Conservation (phyloP, 2,888 invertebrate genomes). For the Clitarchus hookeri region DNA sequence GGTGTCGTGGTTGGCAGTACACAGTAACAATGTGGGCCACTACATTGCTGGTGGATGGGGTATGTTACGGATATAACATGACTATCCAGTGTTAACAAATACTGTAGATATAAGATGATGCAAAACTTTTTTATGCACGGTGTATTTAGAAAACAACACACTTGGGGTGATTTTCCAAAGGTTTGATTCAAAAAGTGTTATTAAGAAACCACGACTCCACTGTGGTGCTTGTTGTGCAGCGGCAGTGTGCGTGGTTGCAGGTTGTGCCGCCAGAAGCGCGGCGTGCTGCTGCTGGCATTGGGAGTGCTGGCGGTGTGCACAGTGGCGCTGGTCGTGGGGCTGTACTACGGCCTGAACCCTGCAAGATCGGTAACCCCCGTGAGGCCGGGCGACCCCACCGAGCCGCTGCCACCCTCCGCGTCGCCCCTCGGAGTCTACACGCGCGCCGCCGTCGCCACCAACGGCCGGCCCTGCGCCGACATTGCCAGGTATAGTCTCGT, state of each 20-base stretch:
- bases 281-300: slow-evolving; percentile 16
- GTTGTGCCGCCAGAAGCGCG: not conserved
- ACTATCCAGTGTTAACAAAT: no score
- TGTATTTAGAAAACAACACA: no score
- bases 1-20: no score
- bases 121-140: no score
- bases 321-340: slow-evolving; percentile 29
- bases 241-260: not conserved
- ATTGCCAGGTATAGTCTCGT: slow-evolving; percentile 63
- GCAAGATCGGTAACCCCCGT: not conserved
- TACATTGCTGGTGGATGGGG: no score
- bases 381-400: slow-evolving; percentile 24
- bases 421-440: slow-evolving; percentile 43
- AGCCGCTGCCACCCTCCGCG: slow-evolving; percentile 37
- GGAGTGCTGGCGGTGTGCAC: slow-evolving; percentile 4
- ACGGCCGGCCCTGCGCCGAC: slow-evolving; percentile 73
- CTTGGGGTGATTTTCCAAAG: no score
- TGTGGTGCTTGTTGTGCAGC: no score
- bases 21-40: no score
- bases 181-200: no score
- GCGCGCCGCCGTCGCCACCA: slow-evolving; percentile 70
- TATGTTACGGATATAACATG: no score
- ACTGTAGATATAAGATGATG: no score
- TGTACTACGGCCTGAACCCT: slow-evolving; percentile 34
- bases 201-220: no score